A percentile compares a stretch with the other conserved stretches of the same genome.
Conservation (phyloP, 2,888 invertebrate species). For the Lycocerus yunnanus region DNA sequence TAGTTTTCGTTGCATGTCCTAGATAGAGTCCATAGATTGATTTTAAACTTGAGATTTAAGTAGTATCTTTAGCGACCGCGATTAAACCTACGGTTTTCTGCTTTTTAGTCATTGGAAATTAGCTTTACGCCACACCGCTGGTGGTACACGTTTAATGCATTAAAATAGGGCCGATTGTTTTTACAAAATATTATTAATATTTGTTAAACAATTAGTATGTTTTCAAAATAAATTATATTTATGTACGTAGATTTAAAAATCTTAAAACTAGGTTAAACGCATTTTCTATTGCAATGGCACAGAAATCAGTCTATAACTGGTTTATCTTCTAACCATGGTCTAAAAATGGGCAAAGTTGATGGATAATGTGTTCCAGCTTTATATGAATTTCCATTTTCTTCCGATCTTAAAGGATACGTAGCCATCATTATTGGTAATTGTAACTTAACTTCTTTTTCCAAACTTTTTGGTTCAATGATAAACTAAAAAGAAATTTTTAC, state of each 20-base stretch:
- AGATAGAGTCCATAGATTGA: too few species aligned
- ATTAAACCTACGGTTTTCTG: too few species aligned
- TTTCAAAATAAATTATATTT: not conserved
- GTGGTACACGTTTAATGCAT: not conserved
- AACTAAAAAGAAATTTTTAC: conserved; percentile 64
- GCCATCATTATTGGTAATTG: conserved; percentile 91
- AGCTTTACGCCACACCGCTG: too few species aligned
- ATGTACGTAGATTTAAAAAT: not conserved
- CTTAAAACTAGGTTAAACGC: conserved; percentile 5
- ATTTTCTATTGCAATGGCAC: conserved; percentile 18
- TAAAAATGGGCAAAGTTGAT: conserved; percentile 86
- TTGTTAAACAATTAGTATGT: not conserved
- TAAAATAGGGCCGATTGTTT: not conserved
- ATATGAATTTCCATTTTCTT: conserved; percentile 68
- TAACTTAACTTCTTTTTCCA: conserved; percentile 89
- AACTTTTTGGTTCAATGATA: conserved; percentile 86
- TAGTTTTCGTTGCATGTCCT: too few species aligned
- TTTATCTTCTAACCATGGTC: conserved; percentile 85
- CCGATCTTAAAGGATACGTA: conserved; percentile 82
- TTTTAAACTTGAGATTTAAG: too few species aligned
- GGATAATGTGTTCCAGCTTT: conserved; percentile 91
- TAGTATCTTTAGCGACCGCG: too few species aligned
- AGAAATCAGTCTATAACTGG: conserved; percentile 50
- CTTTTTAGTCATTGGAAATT: too few species aligned
- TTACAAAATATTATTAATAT: not conserved